Percentiles rank a stretch among this genome's conserved stretches.
These are phyloP conservation scores for Dolichopus griseipennis DNA, from an alignment of 2,888 invertebrate genomes.

Conservation along the genomic window DNA sequence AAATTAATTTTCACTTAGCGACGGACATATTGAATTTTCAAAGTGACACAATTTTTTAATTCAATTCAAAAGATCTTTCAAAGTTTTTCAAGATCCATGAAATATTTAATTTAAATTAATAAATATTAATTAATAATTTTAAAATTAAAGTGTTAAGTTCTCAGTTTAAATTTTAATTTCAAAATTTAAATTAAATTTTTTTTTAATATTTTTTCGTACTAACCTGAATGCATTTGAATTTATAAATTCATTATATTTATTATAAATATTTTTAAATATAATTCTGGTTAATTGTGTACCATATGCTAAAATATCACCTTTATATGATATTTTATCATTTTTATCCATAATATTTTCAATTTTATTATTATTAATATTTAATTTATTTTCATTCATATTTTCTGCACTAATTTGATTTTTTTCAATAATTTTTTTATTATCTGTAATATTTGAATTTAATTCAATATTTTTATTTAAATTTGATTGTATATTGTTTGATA, in stretches of 20 bases:
- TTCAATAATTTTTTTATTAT: conserved; percentile 21
- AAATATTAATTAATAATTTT: too few species aligned
- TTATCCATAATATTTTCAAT: background rate
- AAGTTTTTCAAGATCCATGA: too few species aligned
- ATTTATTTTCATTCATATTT: background rate
- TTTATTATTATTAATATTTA: background rate
- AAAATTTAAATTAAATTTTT: background rate
- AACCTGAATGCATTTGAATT: conserved; percentile 37
- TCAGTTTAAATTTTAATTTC: too few species aligned
- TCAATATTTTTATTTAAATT: conserved; percentile 18
- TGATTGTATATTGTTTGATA: conserved; percentile 11
- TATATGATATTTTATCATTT: background rate
- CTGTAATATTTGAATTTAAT: conserved; percentile 19
- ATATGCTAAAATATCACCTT: conserved; percentile 35
- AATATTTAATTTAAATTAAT: too few species aligned
- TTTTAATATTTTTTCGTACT: conserved; percentile 24
- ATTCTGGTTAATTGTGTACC: conserved; percentile 36
- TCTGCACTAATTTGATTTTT: conserved; percentile 9
- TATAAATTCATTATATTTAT: conserved; percentile 29
- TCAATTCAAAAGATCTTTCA: too few species aligned
- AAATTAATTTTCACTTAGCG: too few species aligned
- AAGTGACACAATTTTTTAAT: too few species aligned
- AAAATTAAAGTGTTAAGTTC: too few species aligned
- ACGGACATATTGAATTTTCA: too few species aligned
- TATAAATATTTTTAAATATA: conserved; percentile 27